Base-by-base conservation (phyloP, 2,888 invertebrate species). In the Papilio gigon region DNA sequence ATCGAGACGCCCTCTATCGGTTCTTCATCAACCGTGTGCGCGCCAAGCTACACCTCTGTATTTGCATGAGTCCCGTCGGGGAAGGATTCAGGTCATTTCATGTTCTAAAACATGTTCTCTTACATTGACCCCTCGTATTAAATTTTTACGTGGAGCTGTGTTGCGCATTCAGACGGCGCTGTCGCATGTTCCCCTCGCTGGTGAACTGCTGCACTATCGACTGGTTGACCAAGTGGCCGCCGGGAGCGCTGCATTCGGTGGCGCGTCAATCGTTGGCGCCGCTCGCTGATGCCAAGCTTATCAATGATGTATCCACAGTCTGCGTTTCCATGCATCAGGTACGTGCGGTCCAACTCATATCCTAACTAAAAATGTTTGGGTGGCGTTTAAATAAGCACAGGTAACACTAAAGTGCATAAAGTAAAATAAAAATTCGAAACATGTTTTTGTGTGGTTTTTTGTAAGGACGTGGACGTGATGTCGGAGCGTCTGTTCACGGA, bases 131-230 rank as follows among this genome's bases (percentile, higher is more conserved):
- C 27, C 44, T 37, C 11, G 12, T 37, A 17, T 66, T 5, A 25
- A 30, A n/a, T 30, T 25, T 17, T 14, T 20, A 6, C 25, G 30
- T 27, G 40, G 33, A 25, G 25, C 14, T 59, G 37, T n/a, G 12
- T 53, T 42, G 20, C 70, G 9, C 9, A 8, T 47, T 56, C 66
- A 95, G 97, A 71, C 94, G 96, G 47, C 94, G 98, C 8, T 96
- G 98, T 77, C 94, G 98, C 53, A 98, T 98, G 96, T 98, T 98
- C 84, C 98, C 98, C 0, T 98, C 98, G 0, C 90, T 98, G 72
- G 96, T 98, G 6, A 98, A 98, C 87, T 98, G 98, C 82, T 98
- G 98, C 80, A 97, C 97, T 0, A 98, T 98, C 70, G 97, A 98
- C 84, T 98, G 98, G 98, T 98, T 97, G 84, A 95, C 95, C 1